Conservation (phyloP, 2,113 vertebrate genomes). For the Tychaedon coryphoeus region DNA sequence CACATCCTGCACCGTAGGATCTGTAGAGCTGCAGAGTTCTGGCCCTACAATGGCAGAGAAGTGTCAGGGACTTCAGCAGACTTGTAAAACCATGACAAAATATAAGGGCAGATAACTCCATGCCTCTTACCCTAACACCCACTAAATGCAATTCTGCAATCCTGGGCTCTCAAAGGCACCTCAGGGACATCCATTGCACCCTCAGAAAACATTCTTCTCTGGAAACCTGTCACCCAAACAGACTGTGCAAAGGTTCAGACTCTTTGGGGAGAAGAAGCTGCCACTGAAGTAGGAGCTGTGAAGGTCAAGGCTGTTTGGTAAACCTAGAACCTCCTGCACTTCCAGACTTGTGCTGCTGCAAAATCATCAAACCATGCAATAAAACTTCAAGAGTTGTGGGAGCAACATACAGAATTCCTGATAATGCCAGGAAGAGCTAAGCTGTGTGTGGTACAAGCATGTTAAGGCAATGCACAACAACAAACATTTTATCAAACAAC, state of each 20-base stretch:
- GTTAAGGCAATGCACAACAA: neutral
- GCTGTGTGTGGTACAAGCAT: neutral
- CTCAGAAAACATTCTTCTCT: neutral
- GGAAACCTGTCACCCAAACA: neutral
- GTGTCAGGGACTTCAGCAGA: accelerated
- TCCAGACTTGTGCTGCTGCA: neutral
- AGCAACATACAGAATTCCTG: neutral
- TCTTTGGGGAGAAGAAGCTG: neutral
- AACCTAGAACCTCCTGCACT: neutral
- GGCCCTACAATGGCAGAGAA: accelerated
- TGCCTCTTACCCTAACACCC: neutral
- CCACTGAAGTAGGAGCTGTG: neutral
- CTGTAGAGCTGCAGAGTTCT: neutral
- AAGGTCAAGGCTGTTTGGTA: neutral
- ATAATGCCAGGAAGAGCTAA: neutral
- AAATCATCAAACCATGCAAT: neutral
- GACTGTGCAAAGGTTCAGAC: neutral
- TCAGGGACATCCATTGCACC: neutral
- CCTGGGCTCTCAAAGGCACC: neutral
- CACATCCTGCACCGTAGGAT: neutral
- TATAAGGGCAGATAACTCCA: accelerated
- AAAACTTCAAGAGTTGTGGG: neutral
- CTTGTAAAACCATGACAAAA: neutral
- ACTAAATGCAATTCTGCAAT: neutral
- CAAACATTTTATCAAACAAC: neutral